Evolutionary conservation across 2,797 vertebrate species (phyloP).

Genomic region (Semaprochilodus insignis): DNA sequence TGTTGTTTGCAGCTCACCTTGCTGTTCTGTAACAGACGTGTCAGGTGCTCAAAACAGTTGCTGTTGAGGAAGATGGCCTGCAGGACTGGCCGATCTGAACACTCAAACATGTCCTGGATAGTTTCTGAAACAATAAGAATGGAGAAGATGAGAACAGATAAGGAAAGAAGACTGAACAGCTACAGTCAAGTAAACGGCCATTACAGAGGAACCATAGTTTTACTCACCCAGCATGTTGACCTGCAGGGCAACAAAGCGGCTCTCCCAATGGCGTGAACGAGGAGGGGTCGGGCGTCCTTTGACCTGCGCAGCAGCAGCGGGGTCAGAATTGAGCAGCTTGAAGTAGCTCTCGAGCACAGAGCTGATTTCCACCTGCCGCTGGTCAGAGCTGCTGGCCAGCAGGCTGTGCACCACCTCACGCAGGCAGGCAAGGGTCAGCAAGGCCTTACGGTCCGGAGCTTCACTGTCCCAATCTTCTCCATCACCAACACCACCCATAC

Average conservation of each 20-base stretch:
- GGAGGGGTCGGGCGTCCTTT: conserved; percentile 68
- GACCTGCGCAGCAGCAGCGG: conserved; percentile 81
- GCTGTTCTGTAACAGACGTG: conserved; percentile 94
- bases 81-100: conserved; percentile 92
- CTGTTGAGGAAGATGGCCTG: conserved; percentile 99
- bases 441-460: conserved; percentile 87
- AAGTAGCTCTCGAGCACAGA: conserved; percentile 96
- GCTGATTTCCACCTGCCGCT: conserved; percentile 95
- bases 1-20: conserved; percentile 80
- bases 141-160: background rate
- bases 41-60: conserved; percentile 98
- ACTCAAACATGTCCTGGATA: conserved; percentile 96
- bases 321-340: conserved; percentile 96
- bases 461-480: conserved; percentile 87
- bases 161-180: background rate
- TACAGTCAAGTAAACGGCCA: background rate
- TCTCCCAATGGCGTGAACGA: conserved; percentile 88
- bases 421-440: conserved; percentile 92
- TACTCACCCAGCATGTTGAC: conserved; percentile 93
- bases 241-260: conserved; percentile 90
- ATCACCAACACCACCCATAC: conserved; percentile 81
- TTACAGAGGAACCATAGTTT: background rate
- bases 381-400: conserved; percentile 93
- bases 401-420: conserved; percentile 94
- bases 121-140: conserved; percentile 79